Percentiles rank a stretch among this genome's conserved stretches.
Conservation (phyloP, 2,797 vertebrate species). For the Spinibarbus caldwelli region DNA sequence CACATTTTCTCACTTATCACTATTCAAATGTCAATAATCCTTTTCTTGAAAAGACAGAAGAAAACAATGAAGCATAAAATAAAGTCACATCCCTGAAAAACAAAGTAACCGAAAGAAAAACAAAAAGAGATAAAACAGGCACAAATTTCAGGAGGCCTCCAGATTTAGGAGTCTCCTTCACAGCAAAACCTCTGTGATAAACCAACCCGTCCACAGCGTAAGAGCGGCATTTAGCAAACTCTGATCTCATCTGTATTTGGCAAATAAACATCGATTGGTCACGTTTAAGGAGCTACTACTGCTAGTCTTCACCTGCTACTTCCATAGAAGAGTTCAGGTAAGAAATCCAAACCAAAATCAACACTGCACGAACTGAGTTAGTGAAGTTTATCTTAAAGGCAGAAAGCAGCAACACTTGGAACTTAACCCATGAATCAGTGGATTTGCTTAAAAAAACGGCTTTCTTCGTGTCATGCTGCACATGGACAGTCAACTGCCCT, state of each 20-base stretch:
- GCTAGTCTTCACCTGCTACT: constrained; percentile 56
- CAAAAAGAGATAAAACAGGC: constrained; percentile 66
- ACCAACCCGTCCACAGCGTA: constrained; percentile 14
- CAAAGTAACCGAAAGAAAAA: not conserved
- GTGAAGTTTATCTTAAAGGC: constrained; percentile 15
- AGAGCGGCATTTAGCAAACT: constrained; percentile 31
- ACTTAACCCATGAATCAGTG: constrained; percentile 15
- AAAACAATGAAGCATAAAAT: constrained; percentile 36
- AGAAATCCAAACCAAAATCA: constrained; percentile 53
- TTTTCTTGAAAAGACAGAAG: constrained; percentile 2
- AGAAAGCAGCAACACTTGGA: constrained; percentile 26
- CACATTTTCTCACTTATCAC: not conserved
- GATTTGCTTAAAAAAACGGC: not conserved
- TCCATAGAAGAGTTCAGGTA: constrained; percentile 67
- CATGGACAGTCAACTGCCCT: constrained; percentile 16
- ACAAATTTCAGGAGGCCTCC: constrained; percentile 67
- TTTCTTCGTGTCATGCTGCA: constrained; percentile 3
- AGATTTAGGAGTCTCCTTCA: constrained; percentile 40
- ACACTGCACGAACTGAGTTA: constrained; percentile 17
- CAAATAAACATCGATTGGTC: constrained; percentile 88
- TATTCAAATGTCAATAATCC: constrained; percentile 18
- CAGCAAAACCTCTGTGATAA: constrained; percentile 43
- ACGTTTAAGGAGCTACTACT: constrained; percentile 67
- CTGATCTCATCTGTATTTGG: constrained; percentile 82
- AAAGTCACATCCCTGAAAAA: constrained; percentile 51